Percentiles rank a stretch among this genome's conserved stretches.
These are phyloP conservation scores for Ecliptopera silaceata DNA, from an alignment of 2,888 invertebrate genomes.

Conservation along the genomic window DNA sequence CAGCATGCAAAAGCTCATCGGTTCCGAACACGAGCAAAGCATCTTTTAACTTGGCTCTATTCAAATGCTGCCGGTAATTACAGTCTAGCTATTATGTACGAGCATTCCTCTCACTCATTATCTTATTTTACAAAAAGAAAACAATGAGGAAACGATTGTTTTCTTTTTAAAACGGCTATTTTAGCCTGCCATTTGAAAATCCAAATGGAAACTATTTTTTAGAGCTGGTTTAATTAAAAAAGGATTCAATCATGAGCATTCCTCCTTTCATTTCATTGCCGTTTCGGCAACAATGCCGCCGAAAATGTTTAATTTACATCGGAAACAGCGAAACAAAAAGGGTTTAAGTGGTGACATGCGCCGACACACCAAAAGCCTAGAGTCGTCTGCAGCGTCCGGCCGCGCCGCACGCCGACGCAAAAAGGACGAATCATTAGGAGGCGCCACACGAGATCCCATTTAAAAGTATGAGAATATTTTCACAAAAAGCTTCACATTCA, in stretches of 20 bases:
- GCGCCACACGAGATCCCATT: conserved; percentile 83
- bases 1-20: conserved; percentile 53
- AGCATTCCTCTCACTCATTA: not conserved
- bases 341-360: conserved; percentile 70
- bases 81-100: conserved; percentile 11
- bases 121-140: not conserved
- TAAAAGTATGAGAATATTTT: conserved; percentile 83
- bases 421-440: conserved; percentile 82
- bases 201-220: not conserved
- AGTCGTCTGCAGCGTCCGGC: conserved; percentile 60
- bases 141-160: not conserved
- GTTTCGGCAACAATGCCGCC: conserved; percentile 71
- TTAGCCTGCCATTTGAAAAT: not conserved
- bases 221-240: not conserved
- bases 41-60: conserved; percentile 51
- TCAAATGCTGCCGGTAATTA: conserved; percentile 25
- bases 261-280: conserved; percentile 12
- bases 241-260: conserved; percentile 11
- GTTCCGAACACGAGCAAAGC: conserved; percentile 64
- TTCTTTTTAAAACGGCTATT: not conserved
- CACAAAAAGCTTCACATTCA: conserved; percentile 82
- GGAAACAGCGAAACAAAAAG: conserved; percentile 70
- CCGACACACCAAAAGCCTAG: conserved; percentile 78
- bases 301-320: conserved; percentile 80
- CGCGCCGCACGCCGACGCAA: conserved; percentile 71